These are phyloP conservation scores for Prolemur simus DNA, from an alignment of 2,113 vertebrate genomes.

Conservation along the genomic window DNA sequence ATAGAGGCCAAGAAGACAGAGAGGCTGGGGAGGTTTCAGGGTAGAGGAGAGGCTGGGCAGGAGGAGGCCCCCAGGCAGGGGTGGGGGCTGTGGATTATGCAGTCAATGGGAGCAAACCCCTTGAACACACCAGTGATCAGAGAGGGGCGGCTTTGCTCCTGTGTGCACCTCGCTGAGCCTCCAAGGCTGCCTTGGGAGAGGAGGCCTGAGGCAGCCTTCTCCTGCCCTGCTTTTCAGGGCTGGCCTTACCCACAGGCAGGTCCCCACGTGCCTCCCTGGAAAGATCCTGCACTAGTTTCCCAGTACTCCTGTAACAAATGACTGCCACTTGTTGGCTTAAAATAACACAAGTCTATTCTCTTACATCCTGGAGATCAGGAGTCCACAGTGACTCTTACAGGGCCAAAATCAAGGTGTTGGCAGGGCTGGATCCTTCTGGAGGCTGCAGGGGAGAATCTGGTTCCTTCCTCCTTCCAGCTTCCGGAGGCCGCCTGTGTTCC, in stretches of 20 bases:
- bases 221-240: neutral
- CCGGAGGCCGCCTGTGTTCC: neutral
- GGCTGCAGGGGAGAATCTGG: neutral
- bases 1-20: neutral
- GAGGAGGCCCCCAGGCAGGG: too few relatives aligned
- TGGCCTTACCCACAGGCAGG: neutral
- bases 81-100: neutral
- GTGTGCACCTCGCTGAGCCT: neutral
- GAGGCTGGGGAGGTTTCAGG: neutral
- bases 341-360: neutral
- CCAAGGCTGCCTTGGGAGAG: neutral
- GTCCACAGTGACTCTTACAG: neutral
- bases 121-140: neutral
- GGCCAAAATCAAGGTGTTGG: neutral
- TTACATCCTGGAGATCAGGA: neutral
- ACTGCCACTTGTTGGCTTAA: neutral
- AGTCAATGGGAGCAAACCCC: neutral
- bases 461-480: neutral
- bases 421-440: neutral
- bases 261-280: neutral
- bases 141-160: neutral
- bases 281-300: neutral
- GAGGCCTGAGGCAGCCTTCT: neutral
- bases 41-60: too few relatives aligned
- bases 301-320: neutral